Evolutionary conservation across 37 sponge, comb jelly and placozoan genomes (phyloP).

Genomic region (Chondrilla cf. caribensis): DNA sequence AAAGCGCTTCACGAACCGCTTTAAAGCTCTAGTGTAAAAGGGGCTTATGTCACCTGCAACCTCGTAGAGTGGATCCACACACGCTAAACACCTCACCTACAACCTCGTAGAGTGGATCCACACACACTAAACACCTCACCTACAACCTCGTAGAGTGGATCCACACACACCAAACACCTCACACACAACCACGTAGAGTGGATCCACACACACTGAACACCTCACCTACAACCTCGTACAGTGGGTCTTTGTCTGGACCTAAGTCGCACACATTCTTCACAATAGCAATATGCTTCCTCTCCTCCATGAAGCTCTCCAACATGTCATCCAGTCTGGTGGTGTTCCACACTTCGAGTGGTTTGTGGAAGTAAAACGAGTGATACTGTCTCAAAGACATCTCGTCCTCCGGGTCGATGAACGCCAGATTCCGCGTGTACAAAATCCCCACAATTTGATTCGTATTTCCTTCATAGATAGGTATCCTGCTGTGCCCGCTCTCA

Average conservation of each 20-base stretch:
- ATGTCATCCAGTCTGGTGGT: constrained; percentile 66
- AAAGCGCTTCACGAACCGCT: no score
- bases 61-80: no score
- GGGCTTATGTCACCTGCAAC: no score
- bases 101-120: no score
- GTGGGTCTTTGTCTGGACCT: constrained; percentile 62
- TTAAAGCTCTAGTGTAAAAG: no score
- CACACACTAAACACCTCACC: no score
- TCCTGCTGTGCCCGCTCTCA: constrained; percentile 90
- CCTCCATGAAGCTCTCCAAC: constrained; percentile 54
- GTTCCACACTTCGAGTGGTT: constrained; percentile 38
- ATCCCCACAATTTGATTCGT: constrained; percentile 75
- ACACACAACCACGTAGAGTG: no score
- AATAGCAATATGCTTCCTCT: constrained; percentile 63
- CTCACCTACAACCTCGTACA: constrained; percentile 72
- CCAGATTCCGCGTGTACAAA: constrained; percentile 75
- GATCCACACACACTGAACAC: not conserved
- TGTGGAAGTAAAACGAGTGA: constrained; percentile 73
- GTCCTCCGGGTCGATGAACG: constrained; percentile 94
- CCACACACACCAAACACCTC: no score
- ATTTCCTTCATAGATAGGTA: constrained; percentile 88
- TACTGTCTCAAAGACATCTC: constrained; percentile 60
- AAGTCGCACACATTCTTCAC: constrained; percentile 57
- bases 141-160: no score
- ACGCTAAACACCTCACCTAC: no score